phyloP scores from a whole-genome alignment of 2,113 vertebrate species.

The Oceanodroma tethys region DNA sequence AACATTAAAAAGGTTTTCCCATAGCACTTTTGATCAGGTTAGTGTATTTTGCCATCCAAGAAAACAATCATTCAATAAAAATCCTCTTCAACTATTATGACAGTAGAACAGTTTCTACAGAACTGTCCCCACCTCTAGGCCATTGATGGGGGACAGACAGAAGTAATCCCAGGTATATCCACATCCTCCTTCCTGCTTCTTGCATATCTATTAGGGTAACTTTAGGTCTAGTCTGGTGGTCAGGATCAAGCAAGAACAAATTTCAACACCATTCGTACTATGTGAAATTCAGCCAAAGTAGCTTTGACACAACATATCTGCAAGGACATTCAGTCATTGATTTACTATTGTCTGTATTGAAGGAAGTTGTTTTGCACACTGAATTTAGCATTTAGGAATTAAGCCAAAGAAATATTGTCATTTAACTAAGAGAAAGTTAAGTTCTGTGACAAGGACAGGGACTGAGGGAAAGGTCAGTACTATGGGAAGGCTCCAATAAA shows the following conservation, averaged over 20 bases:
- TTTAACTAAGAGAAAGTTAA: neutral
- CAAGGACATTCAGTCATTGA: neutral
- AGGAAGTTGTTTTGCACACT: neutral
- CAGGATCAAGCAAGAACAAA: neutral
- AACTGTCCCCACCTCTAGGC: neutral
- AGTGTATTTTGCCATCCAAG: neutral
- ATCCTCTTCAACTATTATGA: neutral
- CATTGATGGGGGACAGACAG: neutral
- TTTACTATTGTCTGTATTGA: neutral
- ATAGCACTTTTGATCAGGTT: neutral
- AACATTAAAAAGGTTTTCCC: neutral
- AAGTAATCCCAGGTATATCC: neutral
- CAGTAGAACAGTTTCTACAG: neutral
- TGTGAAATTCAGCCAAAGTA: neutral
- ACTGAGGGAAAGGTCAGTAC: neutral
- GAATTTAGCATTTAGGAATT: neutral
- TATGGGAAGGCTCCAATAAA: neutral
- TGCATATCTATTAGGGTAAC: neutral
- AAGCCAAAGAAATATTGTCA: neutral
- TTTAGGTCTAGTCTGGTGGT: neutral
- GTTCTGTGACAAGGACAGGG: neutral
- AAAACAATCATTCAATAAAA: neutral
- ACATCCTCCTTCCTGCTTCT: neutral
- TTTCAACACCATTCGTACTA: neutral
- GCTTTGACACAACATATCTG: neutral